Percentiles rank a stretch among this genome's conserved stretches.
Conservation (phyloP, 2,113 vertebrate genomes). For the Tringa solitaria region DNA sequence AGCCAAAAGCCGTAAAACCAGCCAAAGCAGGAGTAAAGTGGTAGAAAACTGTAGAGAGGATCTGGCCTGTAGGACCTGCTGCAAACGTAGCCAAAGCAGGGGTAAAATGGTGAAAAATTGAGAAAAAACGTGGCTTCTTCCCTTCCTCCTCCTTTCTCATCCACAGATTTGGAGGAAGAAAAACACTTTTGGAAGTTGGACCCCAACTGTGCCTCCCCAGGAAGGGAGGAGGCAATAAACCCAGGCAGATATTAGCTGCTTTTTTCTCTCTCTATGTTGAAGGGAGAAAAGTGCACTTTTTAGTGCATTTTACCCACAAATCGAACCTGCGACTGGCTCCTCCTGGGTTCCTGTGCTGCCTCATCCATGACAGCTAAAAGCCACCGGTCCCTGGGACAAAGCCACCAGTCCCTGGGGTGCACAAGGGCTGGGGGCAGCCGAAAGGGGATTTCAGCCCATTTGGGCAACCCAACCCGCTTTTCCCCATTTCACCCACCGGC, state of each 20-base stretch:
- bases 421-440: rapidly evolving
- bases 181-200: not conserved
- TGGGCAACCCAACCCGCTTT: not conserved
- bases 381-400: not conserved
- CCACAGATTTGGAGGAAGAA: not conserved
- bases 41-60: not conserved
- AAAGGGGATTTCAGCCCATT: not conserved
- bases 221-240: not conserved
- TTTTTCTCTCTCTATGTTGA: not conserved
- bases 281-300: not conserved
- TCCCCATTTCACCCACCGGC: not conserved
- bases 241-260: not conserved
- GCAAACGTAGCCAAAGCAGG: not conserved
- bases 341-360: not conserved
- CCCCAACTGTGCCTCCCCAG: not conserved
- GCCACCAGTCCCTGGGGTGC: rapidly evolving
- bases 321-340: not conserved
- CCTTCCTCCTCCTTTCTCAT: not conserved
- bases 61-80: not conserved
- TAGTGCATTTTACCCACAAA: not conserved
- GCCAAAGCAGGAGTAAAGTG: not conserved
- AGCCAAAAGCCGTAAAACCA: constrained; percentile 24
- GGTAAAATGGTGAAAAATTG: not conserved
- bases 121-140: not conserved
- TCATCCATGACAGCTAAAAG: not conserved